Evolutionary conservation across 2,888 invertebrate genomes (phyloP).

Genomic region (Drymonia ruficornis): DNA sequence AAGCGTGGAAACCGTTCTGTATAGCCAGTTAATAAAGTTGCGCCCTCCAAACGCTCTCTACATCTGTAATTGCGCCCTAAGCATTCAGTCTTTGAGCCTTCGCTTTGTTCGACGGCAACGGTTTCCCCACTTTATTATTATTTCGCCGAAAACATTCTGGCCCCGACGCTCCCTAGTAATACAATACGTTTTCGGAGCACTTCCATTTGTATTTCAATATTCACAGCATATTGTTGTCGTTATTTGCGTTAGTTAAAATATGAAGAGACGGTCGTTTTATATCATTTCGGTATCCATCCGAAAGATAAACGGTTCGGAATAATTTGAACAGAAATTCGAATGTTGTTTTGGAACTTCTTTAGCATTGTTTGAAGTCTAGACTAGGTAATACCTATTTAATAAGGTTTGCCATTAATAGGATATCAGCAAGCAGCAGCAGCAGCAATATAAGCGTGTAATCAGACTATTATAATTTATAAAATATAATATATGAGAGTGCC

Average conservation of each 20-base stretch:
- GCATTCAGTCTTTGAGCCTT: conserved; percentile 59
- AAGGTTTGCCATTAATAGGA: too few relatives aligned
- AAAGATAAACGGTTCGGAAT: conserved; percentile 2
- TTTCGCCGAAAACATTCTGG: conserved; percentile 60
- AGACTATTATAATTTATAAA: too few relatives aligned
- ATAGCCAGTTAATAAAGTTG: conserved; percentile 45
- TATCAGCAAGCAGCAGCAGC: too few relatives aligned
- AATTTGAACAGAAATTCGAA: background rate
- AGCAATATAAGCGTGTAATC: too few relatives aligned
- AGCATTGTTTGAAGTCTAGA: background rate
- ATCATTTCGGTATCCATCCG: background rate
- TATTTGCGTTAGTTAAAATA: conserved; percentile 12
- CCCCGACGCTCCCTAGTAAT: conserved; percentile 31
- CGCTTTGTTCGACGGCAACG: conserved; percentile 59
- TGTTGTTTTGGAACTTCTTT: background rate
- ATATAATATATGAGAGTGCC: too few relatives aligned
- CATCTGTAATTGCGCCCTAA: conserved; percentile 64
- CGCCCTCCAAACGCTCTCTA: conserved; percentile 39
- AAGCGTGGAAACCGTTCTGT: too few relatives aligned
- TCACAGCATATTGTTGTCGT: conserved; percentile 32
- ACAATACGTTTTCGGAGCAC: conserved; percentile 53
- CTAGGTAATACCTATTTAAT: background rate
- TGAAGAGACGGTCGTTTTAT: background rate
- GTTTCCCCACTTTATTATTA: conserved; percentile 63
- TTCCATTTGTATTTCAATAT: conserved; percentile 54